Conservation (phyloP, 1,140 invertebrate genomes). For the Cyrtorhinus lividipennis region DNA sequence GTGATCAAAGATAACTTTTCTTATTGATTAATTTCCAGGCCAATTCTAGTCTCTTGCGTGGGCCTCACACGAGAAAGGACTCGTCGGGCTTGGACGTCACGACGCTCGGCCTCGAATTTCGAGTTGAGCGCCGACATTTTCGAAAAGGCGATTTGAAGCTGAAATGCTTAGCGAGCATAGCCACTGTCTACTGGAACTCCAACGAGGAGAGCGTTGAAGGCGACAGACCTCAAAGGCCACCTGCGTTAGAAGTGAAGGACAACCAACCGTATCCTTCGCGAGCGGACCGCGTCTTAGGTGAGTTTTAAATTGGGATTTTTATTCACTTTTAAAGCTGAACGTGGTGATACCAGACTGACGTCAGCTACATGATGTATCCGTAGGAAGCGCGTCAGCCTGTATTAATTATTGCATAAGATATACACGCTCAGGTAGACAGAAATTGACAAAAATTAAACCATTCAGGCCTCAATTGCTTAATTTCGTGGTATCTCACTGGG, state of each 20-base stretch:
- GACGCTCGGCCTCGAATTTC: constrained; percentile 52
- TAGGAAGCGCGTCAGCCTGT: too few relatives aligned
- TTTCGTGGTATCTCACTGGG: too few relatives aligned
- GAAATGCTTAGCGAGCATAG: constrained; percentile 75
- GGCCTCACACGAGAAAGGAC: constrained; percentile 36
- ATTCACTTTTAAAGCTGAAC: neutral
- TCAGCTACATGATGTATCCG: too few relatives aligned
- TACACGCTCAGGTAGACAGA: too few relatives aligned
- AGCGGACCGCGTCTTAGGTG: constrained; percentile 35
- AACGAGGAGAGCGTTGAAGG: constrained; percentile 71
- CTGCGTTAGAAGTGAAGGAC: constrained; percentile 45
- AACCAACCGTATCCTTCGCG: constrained; percentile 30
- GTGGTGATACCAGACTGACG: too few relatives aligned
- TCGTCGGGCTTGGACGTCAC: constrained; percentile 53
- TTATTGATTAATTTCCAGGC: constrained; percentile 34
- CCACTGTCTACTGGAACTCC: constrained; percentile 62
- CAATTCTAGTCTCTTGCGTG: constrained; percentile 36
- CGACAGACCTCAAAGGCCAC: constrained; percentile 43
- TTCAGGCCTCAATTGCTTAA: too few relatives aligned
- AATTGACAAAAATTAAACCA: too few relatives aligned
- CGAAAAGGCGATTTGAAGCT: constrained; percentile 66
- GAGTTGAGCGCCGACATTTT: constrained; percentile 59
- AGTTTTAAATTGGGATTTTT: neutral
- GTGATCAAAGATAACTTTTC: too few relatives aligned
- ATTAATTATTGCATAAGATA: too few relatives aligned